Evolutionary conservation across 2,797 vertebrate genomes (phyloP), one percentile per base, ranked within the genome.

Genomic region (Gambusia yucatana): DNA sequence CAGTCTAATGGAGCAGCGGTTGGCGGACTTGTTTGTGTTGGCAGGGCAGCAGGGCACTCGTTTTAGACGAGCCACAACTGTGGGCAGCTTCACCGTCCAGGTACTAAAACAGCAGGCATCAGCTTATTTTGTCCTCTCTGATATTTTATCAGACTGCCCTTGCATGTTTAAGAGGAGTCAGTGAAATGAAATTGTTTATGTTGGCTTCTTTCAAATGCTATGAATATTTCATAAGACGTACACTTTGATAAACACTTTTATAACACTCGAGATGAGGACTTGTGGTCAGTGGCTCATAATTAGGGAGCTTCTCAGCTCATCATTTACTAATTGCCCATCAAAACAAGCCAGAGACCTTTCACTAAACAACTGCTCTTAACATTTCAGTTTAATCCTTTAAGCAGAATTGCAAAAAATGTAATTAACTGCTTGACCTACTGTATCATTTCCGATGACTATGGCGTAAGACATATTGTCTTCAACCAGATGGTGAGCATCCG

Each of bases 81-180:
- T 98, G 78, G 97, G 96, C 91, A 97, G 96, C 94, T 99, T 98
- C 92, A 99, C 98, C 0, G 97, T 99, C 77, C 98, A 99, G 98
- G 98, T 99, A 93, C 63, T 82, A 80, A 72, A 84, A 55, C 70
- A 75, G 65, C 75, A 17, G 14, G 7, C 44, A 47, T 36, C 33
- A 44, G 70, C 69, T 79, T n/a, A 41, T 61, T 47, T 81, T 46
- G 33, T 44, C 8, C 25, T 70, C 39, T 82, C 47, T 77, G 39
- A 75, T 67, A 77, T 75, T 80, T 74, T 83, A 63, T 30, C 82
- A 50, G 59, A 75, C 61, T 33, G 52, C 39, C 14, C 4, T 67
- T 72, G 63, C 73, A 78, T 83, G 59, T 71, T 63, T 47, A 69
- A 79, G 75, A 82, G 46, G 79, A 10, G 79, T 79, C 77, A 71